A percentile compares a stretch with the other conserved stretches of the same genome.
phyloP scores from a whole-genome alignment of 2,888 invertebrate species.

The Ophraella communa region DNA sequence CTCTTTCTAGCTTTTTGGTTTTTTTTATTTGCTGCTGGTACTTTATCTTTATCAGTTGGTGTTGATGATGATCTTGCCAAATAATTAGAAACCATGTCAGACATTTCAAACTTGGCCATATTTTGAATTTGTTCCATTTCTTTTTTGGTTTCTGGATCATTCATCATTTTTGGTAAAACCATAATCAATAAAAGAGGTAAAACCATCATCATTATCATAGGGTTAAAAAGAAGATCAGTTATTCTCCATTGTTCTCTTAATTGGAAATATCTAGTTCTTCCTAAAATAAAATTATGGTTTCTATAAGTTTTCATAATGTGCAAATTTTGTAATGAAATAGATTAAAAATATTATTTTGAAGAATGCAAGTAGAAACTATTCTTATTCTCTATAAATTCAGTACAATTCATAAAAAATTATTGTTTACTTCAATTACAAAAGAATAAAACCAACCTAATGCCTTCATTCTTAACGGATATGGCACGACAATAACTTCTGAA shows the following conservation, averaged over 20 bases:
- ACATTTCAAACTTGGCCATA: conserved; percentile 86
- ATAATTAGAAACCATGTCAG: conserved; percentile 89
- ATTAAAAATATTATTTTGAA: too few relatives aligned
- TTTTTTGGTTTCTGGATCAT: conserved; percentile 96
- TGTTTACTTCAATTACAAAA: not conserved
- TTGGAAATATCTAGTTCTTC: conserved; percentile 81
- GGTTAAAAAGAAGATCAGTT: conserved; percentile 95
- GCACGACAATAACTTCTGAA: conserved; percentile 85
- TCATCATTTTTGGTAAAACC: conserved; percentile 95
- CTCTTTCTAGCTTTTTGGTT: conserved; percentile 35
- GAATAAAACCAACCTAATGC: conserved; percentile 68
- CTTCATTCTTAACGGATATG: conserved; percentile 91
- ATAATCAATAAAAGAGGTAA: conserved; percentile 88
- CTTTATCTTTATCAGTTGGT: conserved; percentile 23
- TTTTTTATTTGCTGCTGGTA: conserved; percentile 29
- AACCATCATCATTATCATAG: conserved; percentile 98
- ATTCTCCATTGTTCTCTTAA: conserved; percentile 94
- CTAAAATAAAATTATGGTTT: conserved; percentile 60
- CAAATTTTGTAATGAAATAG: too few relatives aligned
- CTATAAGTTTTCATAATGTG: too few relatives aligned
- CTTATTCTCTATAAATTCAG: not conserved
- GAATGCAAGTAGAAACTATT: too few relatives aligned
- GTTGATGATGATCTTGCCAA: conserved; percentile 68
- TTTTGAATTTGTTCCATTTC: conserved; percentile 91
- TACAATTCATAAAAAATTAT: not conserved